phyloP scores from a whole-genome alignment of 2,797 vertebrate species.

The Simalia tracyae region DNA sequence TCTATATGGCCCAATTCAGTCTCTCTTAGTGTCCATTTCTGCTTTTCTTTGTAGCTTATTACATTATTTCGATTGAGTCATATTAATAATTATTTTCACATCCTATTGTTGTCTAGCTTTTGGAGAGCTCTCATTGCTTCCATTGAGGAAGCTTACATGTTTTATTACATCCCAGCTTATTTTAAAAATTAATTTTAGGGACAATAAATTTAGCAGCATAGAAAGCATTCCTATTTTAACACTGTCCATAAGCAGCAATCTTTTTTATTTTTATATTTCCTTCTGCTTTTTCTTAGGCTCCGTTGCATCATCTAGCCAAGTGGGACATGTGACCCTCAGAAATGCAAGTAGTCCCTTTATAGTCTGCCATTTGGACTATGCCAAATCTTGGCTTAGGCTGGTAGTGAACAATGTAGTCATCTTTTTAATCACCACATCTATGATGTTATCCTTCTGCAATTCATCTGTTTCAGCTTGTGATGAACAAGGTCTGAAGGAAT shows the following conservation, averaged over 20 bases:
- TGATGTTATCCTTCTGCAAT: background rate
- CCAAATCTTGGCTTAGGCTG: background rate
- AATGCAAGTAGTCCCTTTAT: background rate
- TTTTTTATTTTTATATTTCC: background rate
- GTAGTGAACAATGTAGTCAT: background rate
- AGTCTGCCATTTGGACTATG: background rate
- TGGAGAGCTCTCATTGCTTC: background rate
- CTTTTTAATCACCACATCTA: background rate
- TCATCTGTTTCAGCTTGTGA: background rate
- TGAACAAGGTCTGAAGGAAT: background rate
- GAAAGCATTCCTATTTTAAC: background rate
- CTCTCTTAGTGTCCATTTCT: background rate
- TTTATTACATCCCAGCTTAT: background rate
- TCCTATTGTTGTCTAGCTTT: background rate
- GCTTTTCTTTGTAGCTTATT: background rate
- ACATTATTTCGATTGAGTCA: background rate
- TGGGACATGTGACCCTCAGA: background rate
- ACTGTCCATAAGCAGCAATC: background rate
- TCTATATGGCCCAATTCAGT: background rate
- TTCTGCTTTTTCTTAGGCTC: background rate
- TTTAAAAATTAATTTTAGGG: background rate
- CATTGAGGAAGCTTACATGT: background rate
- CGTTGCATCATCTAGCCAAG: background rate
- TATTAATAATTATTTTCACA: background rate
- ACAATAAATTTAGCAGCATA: background rate